A percentile compares a stretch with the other conserved stretches of the same genome.
Evolutionary conservation across 2,797 vertebrate species (phyloP).

Genomic region (Austrolebias charrua): DNA sequence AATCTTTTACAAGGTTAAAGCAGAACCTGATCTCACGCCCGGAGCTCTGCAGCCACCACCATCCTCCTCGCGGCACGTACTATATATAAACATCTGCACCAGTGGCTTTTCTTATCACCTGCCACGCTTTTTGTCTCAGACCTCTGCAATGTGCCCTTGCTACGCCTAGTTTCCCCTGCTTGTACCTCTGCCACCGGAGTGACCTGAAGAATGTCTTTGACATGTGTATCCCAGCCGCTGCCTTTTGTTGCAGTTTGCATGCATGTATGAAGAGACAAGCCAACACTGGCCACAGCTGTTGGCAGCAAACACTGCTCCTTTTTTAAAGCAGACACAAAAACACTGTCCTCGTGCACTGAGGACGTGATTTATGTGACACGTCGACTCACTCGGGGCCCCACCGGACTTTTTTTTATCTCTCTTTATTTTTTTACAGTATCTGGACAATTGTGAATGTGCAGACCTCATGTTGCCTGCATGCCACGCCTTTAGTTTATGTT

Average conservation of each 20-base stretch:
- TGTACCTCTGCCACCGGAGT: conserved; percentile 57
- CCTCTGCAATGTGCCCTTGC: conserved; percentile 65
- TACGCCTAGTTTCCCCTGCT: conserved; percentile 59
- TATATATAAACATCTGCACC: conserved; percentile 76
- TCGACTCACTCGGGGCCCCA: conserved; percentile 47
- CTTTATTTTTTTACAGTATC: conserved; percentile 60
- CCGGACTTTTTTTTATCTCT: conserved; percentile 17
- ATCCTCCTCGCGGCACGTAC: conserved; percentile 65
- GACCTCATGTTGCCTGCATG: conserved; percentile 68
- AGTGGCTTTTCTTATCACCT: conserved; percentile 72
- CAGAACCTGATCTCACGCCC: conserved; percentile 37
- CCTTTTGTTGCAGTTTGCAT: conserved; percentile 74
- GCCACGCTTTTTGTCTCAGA: conserved; percentile 64
- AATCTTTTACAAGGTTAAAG: conserved; percentile 19
- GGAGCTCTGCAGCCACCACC: conserved; percentile 29
- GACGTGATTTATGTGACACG: conserved; percentile 76
- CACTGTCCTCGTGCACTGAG: conserved; percentile 56
- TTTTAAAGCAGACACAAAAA: conserved; percentile 68
- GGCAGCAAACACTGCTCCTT: conserved; percentile 59
- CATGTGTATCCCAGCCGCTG: conserved; percentile 65
- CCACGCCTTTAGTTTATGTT: conserved; percentile 71
- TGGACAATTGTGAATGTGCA: conserved; percentile 56
- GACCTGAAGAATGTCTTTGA: conserved; percentile 78
- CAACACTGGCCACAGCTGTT: conserved; percentile 61
- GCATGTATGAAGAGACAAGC: conserved; percentile 74